Evolutionary conservation across 1,140 invertebrate genomes (phyloP), one percentile per base, ranked within the genome.

Genomic region (Whitmania pigra): DNA sequence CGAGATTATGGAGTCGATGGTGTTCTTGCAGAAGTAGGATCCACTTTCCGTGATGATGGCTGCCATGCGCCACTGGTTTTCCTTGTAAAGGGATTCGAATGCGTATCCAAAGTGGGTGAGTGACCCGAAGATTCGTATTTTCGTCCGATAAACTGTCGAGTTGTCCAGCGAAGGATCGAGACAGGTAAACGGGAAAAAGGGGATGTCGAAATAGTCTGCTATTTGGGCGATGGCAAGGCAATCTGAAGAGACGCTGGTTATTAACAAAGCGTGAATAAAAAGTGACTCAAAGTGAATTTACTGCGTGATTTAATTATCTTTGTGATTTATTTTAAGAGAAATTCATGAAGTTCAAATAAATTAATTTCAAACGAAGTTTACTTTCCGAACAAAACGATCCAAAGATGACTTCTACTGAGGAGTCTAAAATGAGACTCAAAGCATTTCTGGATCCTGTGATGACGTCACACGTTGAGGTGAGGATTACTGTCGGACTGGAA

Each of bases 301-400:
- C n/a, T n/a, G n/a, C n/a, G n/a, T n/a, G n/a, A n/a, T n/a, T n/a
- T n/a, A n/a, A n/a, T n/a, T n/a, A n/a, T n/a, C n/a, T n/a, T n/a
- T n/a, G n/a, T n/a, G n/a, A n/a, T n/a, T n/a, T n/a, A n/a, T n/a
- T 60, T n/a, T 22, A 60, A 60, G 11, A 63, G 11, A 17, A 63
- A n/a, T 25, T 31, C 22, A 31, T 6, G 22, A 63, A 25, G 11
- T 22, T 31, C 5, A 63, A 63, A 17, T 17, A 63, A 63, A 25
- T 63, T 63, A 63, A 63, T 63, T 57, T 2, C 13, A 63, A 17
- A 63, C 6, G 9, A 22, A 63, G 22, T 31, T 63, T 13, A 63
- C 57, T 63, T 7, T 63, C 57, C 22, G 57, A 63, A 13, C 57
- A 63, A 63, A 63, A 25, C 22, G 57, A 63, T 63, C 57, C 57